Evolutionary conservation across 2,113 vertebrate genomes (phyloP).

Genomic region (Melospiza georgiana): DNA sequence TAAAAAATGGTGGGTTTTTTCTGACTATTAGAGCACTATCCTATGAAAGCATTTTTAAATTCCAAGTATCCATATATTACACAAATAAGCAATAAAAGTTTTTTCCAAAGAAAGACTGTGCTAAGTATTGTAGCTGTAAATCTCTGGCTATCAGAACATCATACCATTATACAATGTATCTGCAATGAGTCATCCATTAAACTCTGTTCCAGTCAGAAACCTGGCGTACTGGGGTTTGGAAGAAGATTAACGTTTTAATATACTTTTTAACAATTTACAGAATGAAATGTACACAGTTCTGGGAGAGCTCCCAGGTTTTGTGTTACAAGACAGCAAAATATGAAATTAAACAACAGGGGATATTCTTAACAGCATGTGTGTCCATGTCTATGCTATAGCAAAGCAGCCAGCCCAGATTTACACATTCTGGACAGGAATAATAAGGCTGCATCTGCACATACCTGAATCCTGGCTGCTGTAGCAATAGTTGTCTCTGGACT

Average conservation of each 20-base stretch:
- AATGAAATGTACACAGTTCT: neutral
- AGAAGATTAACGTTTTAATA: slow-evolving; percentile 41
- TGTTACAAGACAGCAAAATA: neutral
- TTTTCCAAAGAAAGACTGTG: slow-evolving; percentile 6
- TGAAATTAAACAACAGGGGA: neutral
- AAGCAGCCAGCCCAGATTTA: neutral
- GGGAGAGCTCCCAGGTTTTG: neutral
- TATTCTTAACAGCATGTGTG: neutral
- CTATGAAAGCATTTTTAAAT: neutral
- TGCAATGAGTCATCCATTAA: slow-evolving; percentile 29
- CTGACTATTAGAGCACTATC: neutral
- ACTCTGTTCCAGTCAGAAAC: slow-evolving; percentile 36
- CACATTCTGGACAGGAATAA: neutral
- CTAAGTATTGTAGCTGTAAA: slow-evolving; percentile 31
- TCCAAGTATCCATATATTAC: neutral
- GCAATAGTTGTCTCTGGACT: neutral
- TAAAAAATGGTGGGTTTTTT: neutral
- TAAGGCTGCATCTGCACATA: neutral
- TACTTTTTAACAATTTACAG: neutral
- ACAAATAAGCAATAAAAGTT: slow-evolving; percentile 28
- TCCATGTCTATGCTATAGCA: neutral
- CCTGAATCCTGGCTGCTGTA: neutral
- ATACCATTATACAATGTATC: neutral
- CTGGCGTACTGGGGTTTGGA: neutral
- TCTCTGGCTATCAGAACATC: neutral